phyloP scores from a whole-genome alignment of 2,797 vertebrate genomes.

The Paramormyrops hopkinsi region DNA sequence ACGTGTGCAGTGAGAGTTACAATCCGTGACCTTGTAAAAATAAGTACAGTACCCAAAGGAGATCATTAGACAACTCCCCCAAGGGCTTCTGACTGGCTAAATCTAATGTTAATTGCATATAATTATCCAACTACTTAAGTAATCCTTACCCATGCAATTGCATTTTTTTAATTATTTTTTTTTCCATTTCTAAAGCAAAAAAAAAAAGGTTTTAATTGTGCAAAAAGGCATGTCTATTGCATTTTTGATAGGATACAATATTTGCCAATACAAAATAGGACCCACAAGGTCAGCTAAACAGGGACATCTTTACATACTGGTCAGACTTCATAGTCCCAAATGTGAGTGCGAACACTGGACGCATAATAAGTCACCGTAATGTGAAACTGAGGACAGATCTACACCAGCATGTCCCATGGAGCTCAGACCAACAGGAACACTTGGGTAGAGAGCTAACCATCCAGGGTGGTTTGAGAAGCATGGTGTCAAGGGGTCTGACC shows the following conservation, averaged over 20 bases:
- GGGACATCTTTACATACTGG: neutral
- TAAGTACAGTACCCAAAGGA: neutral
- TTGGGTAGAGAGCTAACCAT: neutral
- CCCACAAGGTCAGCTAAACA: neutral
- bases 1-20: neutral
- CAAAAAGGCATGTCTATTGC: neutral
- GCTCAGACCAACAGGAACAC: neutral
- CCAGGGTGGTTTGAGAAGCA: neutral
- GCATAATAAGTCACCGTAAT: neutral
- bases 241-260: neutral
- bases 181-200: neutral
- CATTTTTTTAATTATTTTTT: neutral
- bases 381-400: neutral
- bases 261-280: neutral
- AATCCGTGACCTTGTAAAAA: neutral
- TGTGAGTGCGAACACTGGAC: neutral
- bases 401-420: neutral
- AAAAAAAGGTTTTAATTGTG: neutral
- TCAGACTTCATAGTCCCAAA: neutral
- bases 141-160: neutral
- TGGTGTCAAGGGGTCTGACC: neutral
- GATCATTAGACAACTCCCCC: neutral
- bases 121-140: neutral
- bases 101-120: neutral
- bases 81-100: neutral